These are phyloP conservation scores for Solenopsis fugax DNA, from an alignment of 1,140 invertebrate genomes.

Conservation along the genomic window DNA sequence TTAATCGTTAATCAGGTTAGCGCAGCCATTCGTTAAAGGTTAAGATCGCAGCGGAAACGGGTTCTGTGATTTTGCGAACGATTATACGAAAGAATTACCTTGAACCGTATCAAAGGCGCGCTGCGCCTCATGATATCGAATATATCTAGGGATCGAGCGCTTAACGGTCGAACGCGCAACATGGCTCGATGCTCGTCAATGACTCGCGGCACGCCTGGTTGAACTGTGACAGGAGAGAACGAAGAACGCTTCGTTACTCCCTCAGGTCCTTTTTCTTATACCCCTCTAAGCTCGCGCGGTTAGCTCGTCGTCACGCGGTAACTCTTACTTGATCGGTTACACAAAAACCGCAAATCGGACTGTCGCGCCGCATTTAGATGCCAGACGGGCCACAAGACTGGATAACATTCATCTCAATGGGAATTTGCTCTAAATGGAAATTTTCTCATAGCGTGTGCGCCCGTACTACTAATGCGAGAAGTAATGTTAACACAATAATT, in stretches of 20 bases:
- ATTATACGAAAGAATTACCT: slow-evolving; percentile 70
- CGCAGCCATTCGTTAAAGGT: slow-evolving; percentile 48
- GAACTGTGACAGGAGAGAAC: slow-evolving; percentile 62
- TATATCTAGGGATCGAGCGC: slow-evolving; percentile 75
- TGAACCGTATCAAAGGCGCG: slow-evolving; percentile 66
- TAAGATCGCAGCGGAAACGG: slow-evolving; percentile 46
- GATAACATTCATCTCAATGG: slow-evolving; percentile 20
- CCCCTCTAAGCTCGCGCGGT: slow-evolving; percentile 8
- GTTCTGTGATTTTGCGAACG: slow-evolving; percentile 54
- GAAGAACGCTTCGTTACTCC: slow-evolving; percentile 76
- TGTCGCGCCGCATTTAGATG: slow-evolving; percentile 33
- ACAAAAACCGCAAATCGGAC: slow-evolving; percentile 54
- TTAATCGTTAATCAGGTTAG: slow-evolving; percentile 19
- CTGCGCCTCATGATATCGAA: slow-evolving; percentile 74
- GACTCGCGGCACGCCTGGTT: slow-evolving; percentile 67
- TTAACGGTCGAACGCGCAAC: slow-evolving; percentile 80
- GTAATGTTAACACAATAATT: not conserved
- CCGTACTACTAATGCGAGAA: slow-evolving; percentile 3
- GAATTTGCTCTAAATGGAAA: slow-evolving; percentile 3
- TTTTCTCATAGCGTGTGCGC: not conserved
- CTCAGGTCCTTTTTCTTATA: slow-evolving; percentile 72
- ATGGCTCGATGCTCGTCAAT: slow-evolving; percentile 80
- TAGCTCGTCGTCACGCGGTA: slow-evolving; percentile 44
- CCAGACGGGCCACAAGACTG: not conserved
- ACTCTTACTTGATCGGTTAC: slow-evolving; percentile 40